Conservation (phyloP, 1,140 invertebrate genomes). For the Acromyrmex charruanus region DNA sequence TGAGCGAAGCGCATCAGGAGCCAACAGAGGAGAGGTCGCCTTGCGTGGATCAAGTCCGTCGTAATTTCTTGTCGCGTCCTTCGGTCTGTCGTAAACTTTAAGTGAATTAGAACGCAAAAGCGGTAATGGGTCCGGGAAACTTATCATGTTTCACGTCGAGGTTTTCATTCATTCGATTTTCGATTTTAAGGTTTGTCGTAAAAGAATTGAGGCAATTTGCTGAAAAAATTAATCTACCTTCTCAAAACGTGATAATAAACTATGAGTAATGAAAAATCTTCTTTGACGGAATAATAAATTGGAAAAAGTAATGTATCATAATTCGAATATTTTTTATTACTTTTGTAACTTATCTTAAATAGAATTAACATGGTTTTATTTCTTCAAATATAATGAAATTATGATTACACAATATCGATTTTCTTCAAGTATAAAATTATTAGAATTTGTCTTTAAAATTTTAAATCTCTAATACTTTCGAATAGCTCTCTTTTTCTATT, state of each 20-base stretch:
- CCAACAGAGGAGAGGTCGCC: slow-evolving; percentile 34
- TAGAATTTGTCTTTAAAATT: not conserved
- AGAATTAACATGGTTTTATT: not conserved
- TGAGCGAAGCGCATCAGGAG: not conserved
- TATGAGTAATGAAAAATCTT: not conserved
- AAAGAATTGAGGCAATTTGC: not conserved
- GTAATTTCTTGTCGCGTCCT: slow-evolving; percentile 41
- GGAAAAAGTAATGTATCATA: not conserved
- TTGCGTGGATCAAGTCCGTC: slow-evolving; percentile 33
- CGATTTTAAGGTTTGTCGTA: not conserved
- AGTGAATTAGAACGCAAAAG: slow-evolving; percentile 44
- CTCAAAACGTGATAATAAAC: not conserved
- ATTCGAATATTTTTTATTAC: not conserved
- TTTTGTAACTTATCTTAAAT: not conserved
- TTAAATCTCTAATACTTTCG: not conserved
- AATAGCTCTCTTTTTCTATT: not conserved
- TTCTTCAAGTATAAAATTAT: slow-evolving; percentile 6
- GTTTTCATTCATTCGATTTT: not conserved
- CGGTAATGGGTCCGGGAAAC: not conserved
- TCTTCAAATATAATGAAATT: not conserved
- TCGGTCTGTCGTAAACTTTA: slow-evolving; percentile 40
- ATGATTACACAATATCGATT: not conserved
- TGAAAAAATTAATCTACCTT: not conserved
- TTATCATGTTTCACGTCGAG: not conserved
- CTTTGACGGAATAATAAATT: not conserved